A percentile compares a stretch with the other conserved stretches of the same genome.
phyloP scores from a whole-genome alignment of 2,888 invertebrate species.

The Drosophila seclusa region DNA sequence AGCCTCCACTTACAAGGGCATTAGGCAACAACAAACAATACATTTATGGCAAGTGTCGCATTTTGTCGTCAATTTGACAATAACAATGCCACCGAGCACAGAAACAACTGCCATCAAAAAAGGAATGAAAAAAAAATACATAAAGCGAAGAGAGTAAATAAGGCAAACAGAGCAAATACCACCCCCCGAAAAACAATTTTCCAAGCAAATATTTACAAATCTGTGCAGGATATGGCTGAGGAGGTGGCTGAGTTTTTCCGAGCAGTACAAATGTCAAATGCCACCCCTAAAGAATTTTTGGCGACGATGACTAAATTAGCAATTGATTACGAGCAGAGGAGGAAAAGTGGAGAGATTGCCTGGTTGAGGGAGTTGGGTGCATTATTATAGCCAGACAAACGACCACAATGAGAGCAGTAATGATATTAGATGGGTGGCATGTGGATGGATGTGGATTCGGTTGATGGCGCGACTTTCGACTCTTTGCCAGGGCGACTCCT shows the following conservation, averaged over 20 bases:
- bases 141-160: conserved; percentile 7
- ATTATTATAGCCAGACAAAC: conserved; percentile 44
- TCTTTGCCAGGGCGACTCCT: conserved; percentile 41
- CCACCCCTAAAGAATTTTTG: conserved; percentile 54
- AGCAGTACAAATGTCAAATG: conserved; percentile 29
- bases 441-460: conserved; percentile 8
- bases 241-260: conserved; percentile 1
- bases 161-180: conserved; percentile 24
- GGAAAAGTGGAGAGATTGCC: conserved; percentile 6
- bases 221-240: conserved; percentile 25
- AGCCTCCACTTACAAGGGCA: conserved; percentile 80
- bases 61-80: conserved; percentile 78
- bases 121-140: conserved; percentile 1
- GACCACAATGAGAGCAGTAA: conserved; percentile 78
- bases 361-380: conserved; percentile 6
- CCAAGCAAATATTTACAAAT: conserved; percentile 70
- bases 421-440: conserved; percentile 60
- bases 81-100: conserved; percentile 47
- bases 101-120: conserved; percentile 63
- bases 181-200: conserved; percentile 54
- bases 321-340: conserved; percentile 57
- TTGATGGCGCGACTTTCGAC: conserved; percentile 3
- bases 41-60: conserved; percentile 82
- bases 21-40: conserved; percentile 78
- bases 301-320: conserved; percentile 75